Evolutionary conservation across 2,113 vertebrate species (phyloP), one percentile per base, ranked within the genome.

Genomic region (Paralichthys olivaceus): DNA sequence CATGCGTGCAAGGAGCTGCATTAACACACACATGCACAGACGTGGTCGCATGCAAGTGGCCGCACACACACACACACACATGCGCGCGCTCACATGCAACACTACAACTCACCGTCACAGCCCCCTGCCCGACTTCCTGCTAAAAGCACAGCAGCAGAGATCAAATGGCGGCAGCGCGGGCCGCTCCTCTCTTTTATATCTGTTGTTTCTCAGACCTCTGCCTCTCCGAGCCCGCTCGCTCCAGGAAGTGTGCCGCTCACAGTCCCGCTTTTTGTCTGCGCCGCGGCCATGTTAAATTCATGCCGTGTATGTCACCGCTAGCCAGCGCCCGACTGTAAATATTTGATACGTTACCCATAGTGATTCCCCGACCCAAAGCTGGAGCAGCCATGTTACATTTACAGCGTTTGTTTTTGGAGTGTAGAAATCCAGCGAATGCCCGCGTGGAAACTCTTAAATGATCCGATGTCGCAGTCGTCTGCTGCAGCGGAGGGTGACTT

Each of bases 251-350:
- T 37, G 20, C 71, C 37, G 34, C 75, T 75, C 61, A n/a, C 66
- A 26, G 77, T 28, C 63, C 72, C 45, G 72, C 69, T 80, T 83
- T 87, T 90, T 87, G 87, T 89, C 79, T 84, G 69, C 5, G 45
- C n/a, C 61, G 86, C 57, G 3, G 72, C 83, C 91, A 93, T 93
- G 89, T 89, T 90, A 90, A 91, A 92, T 93, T 90, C 26, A 91
- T 90, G 85, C 77, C 49, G 75, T 83, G 80, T 87, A 69, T 89
- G 86, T 90, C 80, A 78, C 85, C 19, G 70, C 69, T 65, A 85
- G 83, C 84, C 75, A 62, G 87, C 79, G 59, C 78, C 79, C 72
- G 26, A 69, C 84, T 12, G 82, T 92, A 90, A 93, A 92, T 93
- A 90, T 92, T 91, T 93, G 86, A 93, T 92, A 81, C 26, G 20